Evolutionary conservation across 30 jellyfish, hydroid and myxozoan species (phyloP).

Genomic region (Turritopsis dohrnii): DNA sequence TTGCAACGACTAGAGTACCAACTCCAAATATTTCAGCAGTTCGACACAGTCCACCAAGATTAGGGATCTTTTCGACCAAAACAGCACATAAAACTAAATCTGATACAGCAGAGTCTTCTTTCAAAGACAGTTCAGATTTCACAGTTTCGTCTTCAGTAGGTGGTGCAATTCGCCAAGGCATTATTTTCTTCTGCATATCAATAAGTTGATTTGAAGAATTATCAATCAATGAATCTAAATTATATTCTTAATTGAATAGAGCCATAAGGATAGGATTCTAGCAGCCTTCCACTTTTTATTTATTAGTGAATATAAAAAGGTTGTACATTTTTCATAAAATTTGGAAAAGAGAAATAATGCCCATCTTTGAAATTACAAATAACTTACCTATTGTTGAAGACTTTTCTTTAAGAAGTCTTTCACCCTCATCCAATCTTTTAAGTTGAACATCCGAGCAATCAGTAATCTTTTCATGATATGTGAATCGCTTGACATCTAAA

Average conservation of each 20-base stretch:
- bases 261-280: no score
- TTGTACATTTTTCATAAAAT: not conserved
- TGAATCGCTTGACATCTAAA: constrained; percentile 9
- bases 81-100: constrained; percentile 83
- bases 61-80: constrained; percentile 84
- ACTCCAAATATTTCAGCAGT: constrained; percentile 97
- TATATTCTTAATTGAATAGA: no score
- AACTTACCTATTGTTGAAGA: not conserved
- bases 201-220: constrained; percentile 22
- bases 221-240: not conserved
- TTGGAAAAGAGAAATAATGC: not conserved
- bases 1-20: constrained; percentile 62
- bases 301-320: no score
- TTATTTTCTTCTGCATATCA: constrained; percentile 86
- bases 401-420: not conserved
- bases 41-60: constrained; percentile 95
- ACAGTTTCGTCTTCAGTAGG: constrained; percentile 85
- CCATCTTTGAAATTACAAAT: no score
- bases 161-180: constrained; percentile 80
- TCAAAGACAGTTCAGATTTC: constrained; percentile 49
- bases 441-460: not conserved
- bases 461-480: not conserved
- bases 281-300: no score
- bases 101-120: constrained; percentile 42
- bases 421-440: not conserved